A percentile compares a stretch with the other conserved stretches of the same genome.
Conservation (phyloP, 2,797 vertebrate genomes). For the Sebastes matsubarae region DNA sequence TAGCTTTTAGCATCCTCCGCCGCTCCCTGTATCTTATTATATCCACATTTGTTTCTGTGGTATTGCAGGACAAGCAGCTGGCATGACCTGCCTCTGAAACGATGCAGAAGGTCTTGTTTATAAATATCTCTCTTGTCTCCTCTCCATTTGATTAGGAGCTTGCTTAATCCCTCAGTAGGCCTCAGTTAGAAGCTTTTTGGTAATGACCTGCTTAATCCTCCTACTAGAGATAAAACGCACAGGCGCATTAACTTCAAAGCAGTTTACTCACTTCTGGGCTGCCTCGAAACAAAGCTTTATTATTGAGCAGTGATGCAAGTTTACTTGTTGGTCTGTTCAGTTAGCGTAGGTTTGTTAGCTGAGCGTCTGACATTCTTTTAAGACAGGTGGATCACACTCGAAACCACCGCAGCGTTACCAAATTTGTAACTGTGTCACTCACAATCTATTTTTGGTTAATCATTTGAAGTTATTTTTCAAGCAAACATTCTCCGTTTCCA, state of each 20-base stretch:
- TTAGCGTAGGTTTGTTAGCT: slow-evolving; percentile 2
- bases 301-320: slow-evolving; percentile 36
- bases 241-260: slow-evolving; percentile 74
- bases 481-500: neutral
- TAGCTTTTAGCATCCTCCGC: neutral
- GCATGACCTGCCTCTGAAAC: slow-evolving; percentile 23
- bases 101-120: slow-evolving; percentile 29
- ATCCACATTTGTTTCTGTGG: neutral
- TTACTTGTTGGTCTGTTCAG: slow-evolving; percentile 11
- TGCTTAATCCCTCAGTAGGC: slow-evolving; percentile 74
- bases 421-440: neutral
- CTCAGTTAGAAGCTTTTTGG: slow-evolving; percentile 74
- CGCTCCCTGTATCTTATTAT: neutral
- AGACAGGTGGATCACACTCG: neutral
- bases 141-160: slow-evolving; percentile 69
- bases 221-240: slow-evolving; percentile 72
- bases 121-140: slow-evolving; percentile 46
- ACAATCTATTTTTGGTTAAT: neutral
- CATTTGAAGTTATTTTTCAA: neutral
- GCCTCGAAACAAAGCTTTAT: slow-evolving; percentile 56
- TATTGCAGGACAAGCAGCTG: slow-evolving; percentile 1
- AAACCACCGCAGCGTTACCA: neutral
- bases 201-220: slow-evolving; percentile 82
- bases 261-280: slow-evolving; percentile 66
- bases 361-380: neutral